Evolutionary conservation across 2,888 invertebrate genomes (phyloP).

Genomic region (Ferdinandea cuprea): DNA sequence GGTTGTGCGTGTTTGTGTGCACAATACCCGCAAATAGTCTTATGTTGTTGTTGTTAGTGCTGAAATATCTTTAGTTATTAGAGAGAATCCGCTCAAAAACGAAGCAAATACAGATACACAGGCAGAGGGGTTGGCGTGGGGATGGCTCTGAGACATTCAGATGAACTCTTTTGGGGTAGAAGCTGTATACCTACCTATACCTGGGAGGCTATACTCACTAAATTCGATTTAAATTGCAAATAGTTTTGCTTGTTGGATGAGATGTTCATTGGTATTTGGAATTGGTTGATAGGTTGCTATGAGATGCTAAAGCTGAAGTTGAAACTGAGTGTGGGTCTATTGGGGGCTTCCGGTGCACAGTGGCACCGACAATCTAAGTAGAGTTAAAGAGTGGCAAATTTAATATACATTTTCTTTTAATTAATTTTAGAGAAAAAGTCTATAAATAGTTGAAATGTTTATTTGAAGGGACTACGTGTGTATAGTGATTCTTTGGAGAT

Average conservation of each 20-base stretch:
- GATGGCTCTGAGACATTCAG: neutral
- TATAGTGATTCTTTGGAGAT: too few species aligned
- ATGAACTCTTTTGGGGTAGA: slow-evolving; percentile 5
- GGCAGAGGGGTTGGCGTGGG: neutral
- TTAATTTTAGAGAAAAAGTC: too few species aligned
- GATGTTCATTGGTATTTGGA: slow-evolving; percentile 3
- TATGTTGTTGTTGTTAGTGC: neutral
- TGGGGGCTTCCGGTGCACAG: slow-evolving; percentile 43
- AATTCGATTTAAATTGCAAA: slow-evolving; percentile 13
- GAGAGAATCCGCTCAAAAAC: slow-evolving; percentile 22
- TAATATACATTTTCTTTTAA: too few species aligned
- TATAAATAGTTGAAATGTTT: too few species aligned
- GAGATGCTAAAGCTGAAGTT: neutral
- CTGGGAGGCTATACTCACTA: neutral
- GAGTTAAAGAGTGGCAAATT: too few species aligned
- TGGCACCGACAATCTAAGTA: slow-evolving; percentile 10
- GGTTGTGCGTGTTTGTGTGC: slow-evolving; percentile 27
- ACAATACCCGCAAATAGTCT: neutral
- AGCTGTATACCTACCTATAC: too few species aligned
- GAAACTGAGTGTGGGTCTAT: slow-evolving; percentile 18
- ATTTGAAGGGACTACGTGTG: too few species aligned
- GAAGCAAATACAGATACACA: neutral
- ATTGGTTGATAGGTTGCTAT: slow-evolving; percentile 26
- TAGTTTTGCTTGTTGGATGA: too few species aligned
- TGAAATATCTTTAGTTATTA: slow-evolving; percentile 13